Percentiles rank a stretch among this genome's conserved stretches.
Conservation (phyloP, 2,888 invertebrate species). For the Microplitis deprimator region DNA sequence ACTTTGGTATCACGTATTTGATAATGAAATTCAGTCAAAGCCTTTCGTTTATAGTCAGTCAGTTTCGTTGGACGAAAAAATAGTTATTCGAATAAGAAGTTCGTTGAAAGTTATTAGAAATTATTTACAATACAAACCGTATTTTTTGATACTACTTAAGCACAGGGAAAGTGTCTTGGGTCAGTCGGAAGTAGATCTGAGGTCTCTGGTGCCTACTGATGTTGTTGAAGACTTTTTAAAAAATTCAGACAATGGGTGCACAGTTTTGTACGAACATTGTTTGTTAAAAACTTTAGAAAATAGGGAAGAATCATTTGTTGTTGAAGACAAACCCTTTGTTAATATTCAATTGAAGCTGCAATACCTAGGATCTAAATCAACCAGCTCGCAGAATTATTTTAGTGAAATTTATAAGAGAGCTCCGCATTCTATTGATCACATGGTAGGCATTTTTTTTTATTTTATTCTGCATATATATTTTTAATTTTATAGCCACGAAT, state of each 20-base stretch:
- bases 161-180: slow-evolving; percentile 70
- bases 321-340: slow-evolving; percentile 69
- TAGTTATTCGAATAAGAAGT: slow-evolving; percentile 72
- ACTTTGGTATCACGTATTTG: slow-evolving; percentile 64
- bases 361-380: slow-evolving; percentile 62
- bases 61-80: slow-evolving; percentile 72
- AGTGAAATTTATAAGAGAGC: slow-evolving; percentile 23
- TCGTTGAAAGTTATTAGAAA: slow-evolving; percentile 69
- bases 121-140: slow-evolving; percentile 73
- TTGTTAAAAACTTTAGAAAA: slow-evolving; percentile 50
- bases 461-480: not conserved
- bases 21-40: slow-evolving; percentile 64
- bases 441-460: not conserved
- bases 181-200: slow-evolving; percentile 72
- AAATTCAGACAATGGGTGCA: slow-evolving; percentile 68
- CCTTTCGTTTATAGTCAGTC: slow-evolving; percentile 61
- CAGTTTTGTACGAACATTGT: slow-evolving; percentile 69
- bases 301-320: slow-evolving; percentile 35
- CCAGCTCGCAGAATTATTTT: slow-evolving; percentile 22
- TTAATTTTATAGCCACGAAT: not conserved
- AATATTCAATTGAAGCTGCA: slow-evolving; percentile 74
- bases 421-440: not conserved
- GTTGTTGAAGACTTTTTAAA: slow-evolving; percentile 68
- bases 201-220: slow-evolving; percentile 72
- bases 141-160: slow-evolving; percentile 72